Evolutionary conservation across 2,888 invertebrate genomes (phyloP).

Genomic region (Synanthedon vespiformis): DNA sequence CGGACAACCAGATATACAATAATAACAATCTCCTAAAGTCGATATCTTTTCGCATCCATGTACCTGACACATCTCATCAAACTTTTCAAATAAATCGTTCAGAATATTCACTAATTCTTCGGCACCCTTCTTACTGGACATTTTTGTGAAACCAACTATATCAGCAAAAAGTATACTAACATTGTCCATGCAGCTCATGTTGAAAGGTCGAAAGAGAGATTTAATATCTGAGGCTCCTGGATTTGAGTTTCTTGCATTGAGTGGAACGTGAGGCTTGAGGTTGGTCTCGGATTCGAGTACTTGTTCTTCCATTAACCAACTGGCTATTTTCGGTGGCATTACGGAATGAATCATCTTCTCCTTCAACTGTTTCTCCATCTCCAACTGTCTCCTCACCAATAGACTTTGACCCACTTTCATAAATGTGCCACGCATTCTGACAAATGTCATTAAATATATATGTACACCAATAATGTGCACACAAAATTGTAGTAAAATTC

Average conservation of each 20-base stretch:
- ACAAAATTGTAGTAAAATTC: slow-evolving; percentile 86
- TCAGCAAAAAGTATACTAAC: slow-evolving; percentile 98
- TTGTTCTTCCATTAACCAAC: slow-evolving; percentile 84
- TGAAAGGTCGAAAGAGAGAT: slow-evolving; percentile 92
- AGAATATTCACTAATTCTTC: slow-evolving; percentile 95
- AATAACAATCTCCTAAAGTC: slow-evolving; percentile 93
- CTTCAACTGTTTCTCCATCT: slow-evolving; percentile 93
- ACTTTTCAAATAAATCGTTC: slow-evolving; percentile 95
- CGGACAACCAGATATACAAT: slow-evolving; percentile 96
- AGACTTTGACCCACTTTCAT: slow-evolving; percentile 96
- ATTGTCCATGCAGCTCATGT: slow-evolving; percentile 96
- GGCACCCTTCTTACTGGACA: slow-evolving; percentile 97
- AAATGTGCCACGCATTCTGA: slow-evolving; percentile 94
- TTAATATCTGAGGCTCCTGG: slow-evolving; percentile 77
- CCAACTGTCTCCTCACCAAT: slow-evolving; percentile 87
- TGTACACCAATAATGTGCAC: slow-evolving; percentile 94
- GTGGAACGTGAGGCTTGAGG: slow-evolving; percentile 54
- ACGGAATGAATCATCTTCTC: slow-evolving; percentile 98
- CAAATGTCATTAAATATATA: slow-evolving; percentile 92
- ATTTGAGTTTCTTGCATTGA: slow-evolving; percentile 62
- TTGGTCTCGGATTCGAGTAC: slow-evolving; percentile 70
- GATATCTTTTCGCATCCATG: slow-evolving; percentile 97
- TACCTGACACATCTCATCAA: slow-evolving; percentile 89
- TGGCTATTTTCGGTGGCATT: slow-evolving; percentile 95
- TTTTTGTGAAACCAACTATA: slow-evolving; percentile 97